These are phyloP conservation scores for Aricia agestis DNA, from an alignment of 1,140 invertebrate species.

Conservation along the genomic window DNA sequence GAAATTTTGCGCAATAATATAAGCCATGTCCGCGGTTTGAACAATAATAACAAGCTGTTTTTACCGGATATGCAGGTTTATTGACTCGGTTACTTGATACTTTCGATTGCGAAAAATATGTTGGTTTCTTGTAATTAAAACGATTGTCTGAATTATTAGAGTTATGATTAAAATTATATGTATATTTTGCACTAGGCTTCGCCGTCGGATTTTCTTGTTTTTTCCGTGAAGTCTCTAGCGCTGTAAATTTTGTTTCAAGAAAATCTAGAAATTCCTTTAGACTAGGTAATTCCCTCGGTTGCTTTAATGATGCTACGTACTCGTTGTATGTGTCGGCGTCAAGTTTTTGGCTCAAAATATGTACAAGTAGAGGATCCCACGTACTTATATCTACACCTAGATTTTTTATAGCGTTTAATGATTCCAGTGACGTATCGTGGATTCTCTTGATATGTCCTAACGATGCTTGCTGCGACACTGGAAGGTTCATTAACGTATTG, in stretches of 20 bases:
- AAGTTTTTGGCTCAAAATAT: conserved; percentile 24
- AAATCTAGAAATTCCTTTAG: conserved; percentile 23
- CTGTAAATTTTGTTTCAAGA: conserved; percentile 26
- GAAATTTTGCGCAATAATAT: conserved; percentile 17
- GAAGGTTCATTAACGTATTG: conserved; percentile 17
- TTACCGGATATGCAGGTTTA: conserved; percentile 4
- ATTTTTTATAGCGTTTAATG: conserved; percentile 23
- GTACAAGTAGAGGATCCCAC: conserved; percentile 26
- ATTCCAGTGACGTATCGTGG: conserved; percentile 21
- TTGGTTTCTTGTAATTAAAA: conserved; percentile 14
- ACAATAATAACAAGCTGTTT: conserved; percentile 17
- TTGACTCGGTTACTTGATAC: conserved; percentile 17
- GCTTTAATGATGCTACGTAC: conserved; percentile 16
- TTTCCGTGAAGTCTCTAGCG: conserved; percentile 23
- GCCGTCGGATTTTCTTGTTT: conserved; percentile 20
- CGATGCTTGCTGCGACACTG: conserved; percentile 19
- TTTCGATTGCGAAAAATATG: conserved; percentile 18
- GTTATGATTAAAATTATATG: conserved; percentile 10
- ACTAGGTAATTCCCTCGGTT: conserved; percentile 15
- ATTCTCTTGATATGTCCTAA: conserved; percentile 21
- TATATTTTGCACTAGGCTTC: conserved; percentile 11
- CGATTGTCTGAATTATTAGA: conserved; percentile 5
- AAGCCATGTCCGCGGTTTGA: conserved; percentile 13
- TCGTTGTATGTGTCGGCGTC: conserved; percentile 22
- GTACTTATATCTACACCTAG: conserved; percentile 19